These are phyloP conservation scores for Eurosta solidaginis DNA, from an alignment of 1,140 invertebrate genomes.

Conservation along the genomic window DNA sequence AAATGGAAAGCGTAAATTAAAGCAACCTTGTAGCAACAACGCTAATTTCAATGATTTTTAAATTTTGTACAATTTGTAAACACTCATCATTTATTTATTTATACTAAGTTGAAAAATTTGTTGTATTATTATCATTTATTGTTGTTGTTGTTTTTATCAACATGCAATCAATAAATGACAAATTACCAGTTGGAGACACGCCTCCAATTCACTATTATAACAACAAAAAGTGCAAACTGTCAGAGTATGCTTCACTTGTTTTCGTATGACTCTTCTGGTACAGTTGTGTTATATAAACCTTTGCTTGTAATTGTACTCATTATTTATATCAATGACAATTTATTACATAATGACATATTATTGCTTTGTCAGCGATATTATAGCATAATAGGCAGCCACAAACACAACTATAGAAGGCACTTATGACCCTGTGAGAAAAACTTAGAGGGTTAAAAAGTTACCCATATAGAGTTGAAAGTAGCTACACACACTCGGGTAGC, in stretches of 20 bases:
- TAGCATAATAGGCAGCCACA: background rate
- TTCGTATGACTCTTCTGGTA: background rate
- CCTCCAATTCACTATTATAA: too few species aligned
- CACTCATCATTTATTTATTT: background rate
- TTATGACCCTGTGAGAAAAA: too few species aligned
- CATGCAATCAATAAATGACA: slow-evolving; percentile 12
- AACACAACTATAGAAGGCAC: background rate
- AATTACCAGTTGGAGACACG: background rate
- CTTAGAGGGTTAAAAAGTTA: too few species aligned
- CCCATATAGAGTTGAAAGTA: too few species aligned
- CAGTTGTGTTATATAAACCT: background rate
- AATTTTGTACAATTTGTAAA: too few species aligned
- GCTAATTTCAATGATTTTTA: too few species aligned
- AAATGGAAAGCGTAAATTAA: too few species aligned
- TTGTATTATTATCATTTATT: background rate
- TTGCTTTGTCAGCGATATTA: slow-evolving; percentile 8
- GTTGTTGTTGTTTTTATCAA: background rate
- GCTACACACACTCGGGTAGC: too few species aligned
- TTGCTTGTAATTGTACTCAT: background rate
- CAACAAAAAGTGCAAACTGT: background rate
- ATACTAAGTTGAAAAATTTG: background rate
- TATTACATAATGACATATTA: slow-evolving; percentile 22
- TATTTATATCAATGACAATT: slow-evolving; percentile 24
- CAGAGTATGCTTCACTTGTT: background rate
- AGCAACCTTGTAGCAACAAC: too few species aligned